Evolutionary conservation across 2,888 invertebrate genomes (phyloP), one percentile per base, ranked within the genome.

Genomic region (Apodemia hepburni): DNA sequence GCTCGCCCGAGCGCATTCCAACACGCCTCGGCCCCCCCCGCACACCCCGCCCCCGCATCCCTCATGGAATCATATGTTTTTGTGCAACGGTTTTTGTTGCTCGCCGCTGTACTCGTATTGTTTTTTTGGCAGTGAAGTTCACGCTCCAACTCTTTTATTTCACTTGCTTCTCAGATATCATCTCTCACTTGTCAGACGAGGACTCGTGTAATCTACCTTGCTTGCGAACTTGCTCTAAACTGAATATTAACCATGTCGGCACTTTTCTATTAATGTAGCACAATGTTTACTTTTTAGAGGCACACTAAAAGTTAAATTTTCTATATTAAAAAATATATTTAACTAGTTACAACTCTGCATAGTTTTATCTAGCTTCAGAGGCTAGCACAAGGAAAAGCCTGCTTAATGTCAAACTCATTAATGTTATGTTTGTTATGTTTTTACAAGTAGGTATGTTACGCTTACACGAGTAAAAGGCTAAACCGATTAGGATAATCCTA

Each of bases 81-180:
- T 91, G 85, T 89, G 87, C 89, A 91, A 90, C 91, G 89, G 91
- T 91, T 91, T 91, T 91, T 91, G 90, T 90, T 88, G 88, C 89
- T 89, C 83, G 82, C 89, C 89, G 88, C 86, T 85, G 84, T 82
- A 77, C 78, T 84, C 81, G 80, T 80, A 77, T 86, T 82, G 76
- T 86, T 90, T 85, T 74, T 87, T 87, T 86, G 77, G 79, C 80
- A 69, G 79, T 76, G 75, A 78, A 85, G 80, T 89, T 88, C 87
- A 89, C 87, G 87, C 87, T 87, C 80, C 81, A 82, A 77, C 81
- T 87, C 87, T 85, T 87, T 85, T 85, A 85, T 84, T 85, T 84
- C 81, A 83, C 81, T 84, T 73, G 81, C 78, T 82, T 76, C 78
- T 83, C 80, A 72, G 80, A 79, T 87, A 86, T 84, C 85, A 79